Evolutionary conservation across 1,140 invertebrate species (phyloP).

Genomic region (Dysdera silvatica): DNA sequence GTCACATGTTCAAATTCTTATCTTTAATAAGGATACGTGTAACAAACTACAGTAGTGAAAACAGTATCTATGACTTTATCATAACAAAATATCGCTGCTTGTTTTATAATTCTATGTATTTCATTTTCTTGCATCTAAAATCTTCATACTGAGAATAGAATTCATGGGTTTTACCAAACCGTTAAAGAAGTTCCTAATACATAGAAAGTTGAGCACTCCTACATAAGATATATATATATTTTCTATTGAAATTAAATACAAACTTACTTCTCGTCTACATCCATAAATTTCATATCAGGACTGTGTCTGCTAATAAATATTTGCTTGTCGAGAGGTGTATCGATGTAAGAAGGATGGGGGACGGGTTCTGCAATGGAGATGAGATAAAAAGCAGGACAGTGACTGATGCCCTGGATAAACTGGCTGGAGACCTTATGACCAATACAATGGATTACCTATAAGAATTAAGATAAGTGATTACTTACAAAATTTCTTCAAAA

Average conservation of each 20-base stretch:
- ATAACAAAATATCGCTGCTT: no score
- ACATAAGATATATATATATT: not conserved
- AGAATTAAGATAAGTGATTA: constrained; percentile 26
- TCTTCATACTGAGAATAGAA: no score
- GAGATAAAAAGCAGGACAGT: constrained; percentile 47
- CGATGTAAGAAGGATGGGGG: constrained; percentile 85
- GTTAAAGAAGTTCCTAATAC: no score
- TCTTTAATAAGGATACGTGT: no score
- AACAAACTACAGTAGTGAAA: no score
- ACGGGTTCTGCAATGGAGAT: constrained; percentile 78
- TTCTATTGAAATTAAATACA: not conserved
- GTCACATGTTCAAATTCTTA: no score
- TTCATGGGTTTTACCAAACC: no score
- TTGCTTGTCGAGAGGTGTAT: constrained; percentile 73
- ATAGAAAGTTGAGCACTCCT: no score
- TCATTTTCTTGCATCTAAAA: no score
- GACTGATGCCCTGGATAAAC: not conserved
- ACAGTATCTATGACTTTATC: no score
- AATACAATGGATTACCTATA: constrained; percentile 77
- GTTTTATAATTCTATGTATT: no score
- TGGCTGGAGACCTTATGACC: constrained; percentile 64
- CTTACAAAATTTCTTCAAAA: not conserved
- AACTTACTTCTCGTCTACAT: constrained; percentile 84
- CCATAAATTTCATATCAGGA: constrained; percentile 88
- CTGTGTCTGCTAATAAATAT: constrained; percentile 86